These are phyloP conservation scores for Phasianus colchicus DNA, from an alignment of 2,113 vertebrate genomes.

Conservation along the genomic window DNA sequence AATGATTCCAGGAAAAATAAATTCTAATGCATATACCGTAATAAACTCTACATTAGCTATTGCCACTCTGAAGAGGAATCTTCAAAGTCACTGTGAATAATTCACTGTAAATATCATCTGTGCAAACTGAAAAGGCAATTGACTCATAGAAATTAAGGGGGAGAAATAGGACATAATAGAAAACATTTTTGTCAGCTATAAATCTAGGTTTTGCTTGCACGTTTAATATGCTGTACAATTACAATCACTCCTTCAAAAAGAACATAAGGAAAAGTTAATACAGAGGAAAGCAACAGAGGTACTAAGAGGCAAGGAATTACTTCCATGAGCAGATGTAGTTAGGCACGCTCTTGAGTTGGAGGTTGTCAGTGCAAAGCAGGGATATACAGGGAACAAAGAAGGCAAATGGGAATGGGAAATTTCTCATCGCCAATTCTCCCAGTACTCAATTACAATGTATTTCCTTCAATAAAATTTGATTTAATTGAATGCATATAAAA, in stretches of 20 bases:
- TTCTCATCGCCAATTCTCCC: neutral
- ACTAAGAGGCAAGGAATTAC: neutral
- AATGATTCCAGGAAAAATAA: neutral
- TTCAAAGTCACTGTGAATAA: neutral
- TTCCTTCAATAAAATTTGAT: neutral
- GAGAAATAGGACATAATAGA: neutral
- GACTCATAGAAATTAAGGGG: neutral
- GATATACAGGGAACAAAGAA: fast-evolving
- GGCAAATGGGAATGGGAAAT: neutral
- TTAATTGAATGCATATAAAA: neutral
- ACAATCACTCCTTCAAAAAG: neutral
- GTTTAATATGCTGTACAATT: neutral
- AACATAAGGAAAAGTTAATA: neutral
- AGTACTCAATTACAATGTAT: fast-evolving
- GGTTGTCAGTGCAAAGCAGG: neutral
- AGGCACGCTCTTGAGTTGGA: neutral
- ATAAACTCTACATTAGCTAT: neutral
- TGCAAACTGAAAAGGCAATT: neutral
- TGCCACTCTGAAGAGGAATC: neutral
- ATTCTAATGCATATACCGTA: neutral
- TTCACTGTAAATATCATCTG: neutral
- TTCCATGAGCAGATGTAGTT: neutral
- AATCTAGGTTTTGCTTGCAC: neutral
- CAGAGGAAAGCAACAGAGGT: neutral
- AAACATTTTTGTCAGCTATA: neutral